These are phyloP conservation scores for Okamejei kenojei DNA, from an alignment of 2,797 vertebrate genomes.

Conservation along the genomic window DNA sequence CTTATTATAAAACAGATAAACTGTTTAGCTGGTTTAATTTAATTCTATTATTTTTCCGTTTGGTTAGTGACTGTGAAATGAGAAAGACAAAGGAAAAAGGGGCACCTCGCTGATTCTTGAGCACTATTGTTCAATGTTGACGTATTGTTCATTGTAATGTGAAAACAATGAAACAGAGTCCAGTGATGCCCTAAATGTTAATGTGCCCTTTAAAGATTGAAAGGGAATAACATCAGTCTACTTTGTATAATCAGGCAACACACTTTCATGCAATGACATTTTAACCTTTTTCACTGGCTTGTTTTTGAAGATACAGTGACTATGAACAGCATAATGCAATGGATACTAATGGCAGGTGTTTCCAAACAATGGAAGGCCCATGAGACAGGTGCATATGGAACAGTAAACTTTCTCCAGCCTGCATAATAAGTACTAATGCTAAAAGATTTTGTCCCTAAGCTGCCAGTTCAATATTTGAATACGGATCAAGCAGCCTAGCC, in stretches of 20 bases:
- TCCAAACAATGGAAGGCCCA: neutral
- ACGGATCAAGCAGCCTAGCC: neutral
- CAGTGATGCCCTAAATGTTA: slow-evolving; percentile 15
- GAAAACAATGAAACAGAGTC: neutral
- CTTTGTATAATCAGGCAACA: slow-evolving; percentile 6
- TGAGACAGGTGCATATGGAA: neutral
- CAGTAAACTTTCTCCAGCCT: neutral
- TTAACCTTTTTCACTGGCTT: neutral
- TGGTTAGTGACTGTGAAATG: neutral
- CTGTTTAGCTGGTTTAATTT: neutral
- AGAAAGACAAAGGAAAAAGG: neutral
- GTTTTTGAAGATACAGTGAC: neutral
- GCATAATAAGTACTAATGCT: neutral
- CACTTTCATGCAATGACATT: neutral
- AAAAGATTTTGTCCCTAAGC: neutral
- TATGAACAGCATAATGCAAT: slow-evolving; percentile 13
- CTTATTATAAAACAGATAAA: neutral
- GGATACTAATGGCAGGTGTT: slow-evolving; percentile 15
- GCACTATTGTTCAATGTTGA: slow-evolving; percentile 10
- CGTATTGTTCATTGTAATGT: slow-evolving; percentile 25
- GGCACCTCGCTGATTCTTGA: neutral
- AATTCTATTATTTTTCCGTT: neutral
- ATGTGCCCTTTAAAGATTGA: slow-evolving; percentile 31
- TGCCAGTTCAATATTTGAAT: neutral
- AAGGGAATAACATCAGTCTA: slow-evolving; percentile 19